Base-by-base conservation (phyloP, 2,888 invertebrate species). In the Microchrysa polita region DNA sequence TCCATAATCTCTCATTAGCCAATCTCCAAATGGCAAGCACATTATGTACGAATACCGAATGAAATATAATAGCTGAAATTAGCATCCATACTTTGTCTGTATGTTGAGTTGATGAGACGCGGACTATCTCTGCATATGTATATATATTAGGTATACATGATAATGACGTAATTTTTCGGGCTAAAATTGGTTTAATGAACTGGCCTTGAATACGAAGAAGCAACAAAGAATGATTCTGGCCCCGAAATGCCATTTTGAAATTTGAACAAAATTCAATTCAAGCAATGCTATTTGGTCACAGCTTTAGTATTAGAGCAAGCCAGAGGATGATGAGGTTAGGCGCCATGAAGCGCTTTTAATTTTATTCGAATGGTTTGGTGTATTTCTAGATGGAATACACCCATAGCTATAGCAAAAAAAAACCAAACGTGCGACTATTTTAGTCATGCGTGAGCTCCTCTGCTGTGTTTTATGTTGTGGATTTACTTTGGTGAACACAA, bases 131-230 rank as follows among this genome's bases (percentile, higher is more conserved):
- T n/a, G n/a, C n/a, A n/a, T n/a, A n/a, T n/a, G n/a, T n/a, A n/a
- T n/a, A n/a, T n/a, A n/a, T n/a, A n/a, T n/a, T n/a, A n/a, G n/a
- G n/a, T n/a, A 7, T 34, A 34, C 27, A 34, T 55, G 34, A 40
- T 69, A 34, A 57, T 69, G 55, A 69, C 69, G 69, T 69, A 55
- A 69, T 14, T 69, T n/a, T 40, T 67, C 18, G 52, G 18, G 69
- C 69, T 57, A 57, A 48, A 69, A 52, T 69, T 57, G 44, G 55
- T 40, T 55, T 69, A 57, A n/a, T 69, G 57, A 34, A 34, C 69
- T 69, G 40, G 69, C 69, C 69, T 69, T 69, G 69, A 57, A 55
- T 22, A 42, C 34, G 16, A 34, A 34, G 27, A 34, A 34, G 27
- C 27, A 5, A 34, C 27, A 34, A 34, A 34, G 27, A 34, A 34